A percentile compares a stretch with the other conserved stretches of the same genome.
These are phyloP conservation scores for Crocuta crocuta DNA, from an alignment of 2,113 vertebrate species.

Conservation along the genomic window DNA sequence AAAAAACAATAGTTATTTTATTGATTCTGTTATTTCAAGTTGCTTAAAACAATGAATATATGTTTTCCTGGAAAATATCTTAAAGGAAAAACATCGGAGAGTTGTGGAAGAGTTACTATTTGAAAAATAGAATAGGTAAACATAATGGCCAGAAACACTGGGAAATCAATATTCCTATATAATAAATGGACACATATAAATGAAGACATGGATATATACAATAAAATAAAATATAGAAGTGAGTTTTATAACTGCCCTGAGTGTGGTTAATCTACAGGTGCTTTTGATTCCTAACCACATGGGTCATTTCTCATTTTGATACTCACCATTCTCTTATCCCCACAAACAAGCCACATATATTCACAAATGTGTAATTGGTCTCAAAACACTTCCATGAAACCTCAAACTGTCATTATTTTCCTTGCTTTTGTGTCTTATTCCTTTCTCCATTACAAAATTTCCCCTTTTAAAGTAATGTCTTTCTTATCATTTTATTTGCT, in stretches of 20 bases:
- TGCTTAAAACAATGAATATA: neutral
- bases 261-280: neutral
- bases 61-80: neutral
- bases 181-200: neutral
- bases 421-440: neutral
- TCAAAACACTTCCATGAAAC: neutral
- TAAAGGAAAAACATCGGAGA: neutral
- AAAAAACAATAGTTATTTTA: slow-evolving; percentile 28
- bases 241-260: neutral
- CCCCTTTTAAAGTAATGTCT: neutral
- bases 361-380: neutral
- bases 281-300: neutral
- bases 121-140: neutral
- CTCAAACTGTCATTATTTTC: neutral
- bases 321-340: neutral
- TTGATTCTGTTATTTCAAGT: neutral
- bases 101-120: neutral
- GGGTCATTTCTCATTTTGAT: neutral
- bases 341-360: neutral
- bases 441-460: neutral
- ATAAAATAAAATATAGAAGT: neutral
- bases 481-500: neutral
- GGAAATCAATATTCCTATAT: neutral
- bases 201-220: neutral
- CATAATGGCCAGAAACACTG: neutral